These are phyloP conservation scores for Uria aalge DNA, from an alignment of 2,113 vertebrate genomes.

Conservation along the genomic window DNA sequence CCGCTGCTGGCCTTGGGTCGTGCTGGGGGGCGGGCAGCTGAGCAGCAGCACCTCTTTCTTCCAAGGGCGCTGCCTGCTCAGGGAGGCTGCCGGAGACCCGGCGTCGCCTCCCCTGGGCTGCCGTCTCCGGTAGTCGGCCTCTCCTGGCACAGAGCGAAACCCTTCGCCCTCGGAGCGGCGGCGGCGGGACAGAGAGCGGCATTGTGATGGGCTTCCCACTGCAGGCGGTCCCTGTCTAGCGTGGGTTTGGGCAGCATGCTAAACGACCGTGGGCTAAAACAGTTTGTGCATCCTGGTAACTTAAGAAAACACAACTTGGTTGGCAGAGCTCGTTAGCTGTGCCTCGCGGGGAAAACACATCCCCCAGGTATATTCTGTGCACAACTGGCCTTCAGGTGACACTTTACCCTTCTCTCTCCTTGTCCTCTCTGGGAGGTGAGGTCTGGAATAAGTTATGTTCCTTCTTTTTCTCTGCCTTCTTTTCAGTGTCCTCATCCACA, in stretches of 20 bases:
- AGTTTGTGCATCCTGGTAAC: not conserved
- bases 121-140: not conserved
- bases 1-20: not conserved
- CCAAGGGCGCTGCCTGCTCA: not conserved
- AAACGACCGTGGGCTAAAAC: accelerated
- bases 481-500: not conserved
- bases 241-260: not conserved
- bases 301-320: not conserved
- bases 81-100: not conserved
- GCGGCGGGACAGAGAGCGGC: not conserved
- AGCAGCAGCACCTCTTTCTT: not conserved
- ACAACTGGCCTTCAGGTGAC: not conserved
- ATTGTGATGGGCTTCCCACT: not conserved
- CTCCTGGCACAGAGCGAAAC: not conserved
- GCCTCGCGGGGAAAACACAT: accelerated
- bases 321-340: not conserved
- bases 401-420: not conserved
- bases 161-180: not conserved
- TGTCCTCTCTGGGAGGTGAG: not conserved
- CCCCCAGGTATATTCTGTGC: not conserved
- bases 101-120: not conserved
- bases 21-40: not conserved
- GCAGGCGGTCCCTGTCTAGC: not conserved
- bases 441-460: not conserved
- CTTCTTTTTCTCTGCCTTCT: not conserved